Conservation (phyloP, 2,888 invertebrate species). For the Dryobota labecula region DNA sequence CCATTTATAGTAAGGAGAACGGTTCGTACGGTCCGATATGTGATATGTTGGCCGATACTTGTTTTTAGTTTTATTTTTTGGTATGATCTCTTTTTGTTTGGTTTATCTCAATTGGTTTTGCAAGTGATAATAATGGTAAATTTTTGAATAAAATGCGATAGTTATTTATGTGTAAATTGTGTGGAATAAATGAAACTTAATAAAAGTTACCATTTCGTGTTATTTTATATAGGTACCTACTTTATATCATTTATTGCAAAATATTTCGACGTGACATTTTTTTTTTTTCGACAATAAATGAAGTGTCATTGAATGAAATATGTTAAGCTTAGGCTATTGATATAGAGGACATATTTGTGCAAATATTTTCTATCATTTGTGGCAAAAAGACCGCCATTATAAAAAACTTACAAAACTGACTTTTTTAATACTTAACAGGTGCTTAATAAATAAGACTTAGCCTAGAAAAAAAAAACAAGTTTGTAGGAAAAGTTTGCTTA, state of each 20-base stretch:
- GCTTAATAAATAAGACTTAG: slow-evolving; percentile 50
- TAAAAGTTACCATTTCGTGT: background rate
- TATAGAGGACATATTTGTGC: slow-evolving; percentile 32
- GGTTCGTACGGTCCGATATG: slow-evolving; percentile 73
- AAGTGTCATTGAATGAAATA: slow-evolving; percentile 34
- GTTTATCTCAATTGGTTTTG: slow-evolving; percentile 27
- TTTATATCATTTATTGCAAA: slow-evolving; percentile 1
- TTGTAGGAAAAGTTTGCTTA: slow-evolving; percentile 54
- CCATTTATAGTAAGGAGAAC: slow-evolving; percentile 79
- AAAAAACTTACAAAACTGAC: slow-evolving; percentile 31
- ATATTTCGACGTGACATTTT: slow-evolving; percentile 16
- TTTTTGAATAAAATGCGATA: background rate
- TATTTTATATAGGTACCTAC: background rate
- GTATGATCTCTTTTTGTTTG: slow-evolving; percentile 48
- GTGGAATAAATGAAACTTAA: slow-evolving; percentile 6
- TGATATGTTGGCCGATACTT: slow-evolving; percentile 65
- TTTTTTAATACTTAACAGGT: slow-evolving; percentile 18
- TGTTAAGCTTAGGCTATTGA: slow-evolving; percentile 47
- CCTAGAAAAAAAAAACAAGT: slow-evolving; percentile 51
- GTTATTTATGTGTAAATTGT: background rate
- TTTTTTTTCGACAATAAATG: slow-evolving; percentile 13
- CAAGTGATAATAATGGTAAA: background rate
- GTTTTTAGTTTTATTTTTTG: slow-evolving; percentile 17
- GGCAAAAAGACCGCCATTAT: slow-evolving; percentile 33
- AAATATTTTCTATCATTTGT: slow-evolving; percentile 26